Evolutionary conservation across 2,888 invertebrate species (phyloP), one percentile per base, ranked within the genome.

Genomic region (Noctuana brunneofusca): DNA sequence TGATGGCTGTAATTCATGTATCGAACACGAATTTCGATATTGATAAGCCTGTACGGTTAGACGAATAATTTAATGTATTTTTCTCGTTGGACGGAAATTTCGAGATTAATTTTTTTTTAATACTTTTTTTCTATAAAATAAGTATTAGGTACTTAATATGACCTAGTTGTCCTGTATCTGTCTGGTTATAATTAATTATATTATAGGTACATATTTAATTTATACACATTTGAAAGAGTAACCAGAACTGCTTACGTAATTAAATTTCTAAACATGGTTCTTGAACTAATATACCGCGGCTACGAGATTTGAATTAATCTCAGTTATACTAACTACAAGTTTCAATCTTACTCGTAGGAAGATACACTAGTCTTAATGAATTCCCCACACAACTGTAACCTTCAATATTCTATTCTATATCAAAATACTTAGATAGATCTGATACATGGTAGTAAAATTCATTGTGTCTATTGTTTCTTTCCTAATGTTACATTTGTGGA

Each of bases 1-100:
- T 88, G 89, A 87, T 88, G 79, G 80, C 81, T 89, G 89, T 90
- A 91, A 90, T 91, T 90, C 89, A 89, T 88, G 81, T 89, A 86
- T 89, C 86, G 87, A 88, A 89, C 86, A 86, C 81, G 79, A 87
- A 87, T 82, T 89, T 89, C 78, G 86, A 83, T 87, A 81, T 75
- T 73, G 68, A 46, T 66, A 89, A 87, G 88, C 87, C 84, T 69
- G 79, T 80, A 87, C 65, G 70, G 87, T 78, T 69, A 69, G 80
- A 74, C 79, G 56, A 71, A 69, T 65, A 60, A 24, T 58, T n/a
- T 38, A 27, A 43, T 30, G 27, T 38, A 14, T 41, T 54, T 9
- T 32, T 12, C 16, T 27, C 1, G 1, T n/a, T n/a, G n/a, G n/a
- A n/a, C n/a, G n/a, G n/a, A n/a, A n/a, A n/a, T n/a, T 50, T 9